Conservation (phyloP, 2,797 vertebrate genomes). For the Myotis findleyi region DNA sequence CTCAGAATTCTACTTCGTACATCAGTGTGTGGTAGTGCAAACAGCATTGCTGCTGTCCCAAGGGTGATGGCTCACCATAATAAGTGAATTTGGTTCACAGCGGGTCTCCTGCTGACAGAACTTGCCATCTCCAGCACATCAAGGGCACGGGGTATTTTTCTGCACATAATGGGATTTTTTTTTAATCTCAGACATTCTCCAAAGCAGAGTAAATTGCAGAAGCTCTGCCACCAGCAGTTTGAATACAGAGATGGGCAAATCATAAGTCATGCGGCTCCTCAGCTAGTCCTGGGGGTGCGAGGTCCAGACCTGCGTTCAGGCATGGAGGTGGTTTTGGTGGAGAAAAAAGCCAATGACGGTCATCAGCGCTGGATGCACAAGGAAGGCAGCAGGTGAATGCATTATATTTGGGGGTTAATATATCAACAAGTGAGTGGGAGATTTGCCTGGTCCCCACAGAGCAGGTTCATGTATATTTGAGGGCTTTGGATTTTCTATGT, state of each 20-base stretch:
- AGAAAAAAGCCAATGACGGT: conserved; percentile 58
- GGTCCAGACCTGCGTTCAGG: conserved; percentile 35
- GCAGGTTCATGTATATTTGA: background rate
- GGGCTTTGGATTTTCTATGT: background rate
- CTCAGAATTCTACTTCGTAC: background rate
- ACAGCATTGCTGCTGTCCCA: background rate
- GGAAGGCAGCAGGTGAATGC: conserved; percentile 63
- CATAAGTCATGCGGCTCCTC: conserved; percentile 55
- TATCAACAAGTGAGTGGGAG: background rate
- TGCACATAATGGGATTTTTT: conserved; percentile 62
- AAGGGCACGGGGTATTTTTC: background rate
- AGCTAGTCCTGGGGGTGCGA: conserved; percentile 61
- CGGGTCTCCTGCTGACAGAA: background rate
- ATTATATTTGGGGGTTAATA: background rate
- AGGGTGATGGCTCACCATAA: background rate
- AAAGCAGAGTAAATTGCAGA: conserved; percentile 47
- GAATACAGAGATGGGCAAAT: conserved; percentile 78
- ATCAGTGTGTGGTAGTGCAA: background rate
- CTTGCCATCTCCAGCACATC: background rate
- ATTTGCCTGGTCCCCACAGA: background rate
- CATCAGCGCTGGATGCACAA: conserved; percentile 68
- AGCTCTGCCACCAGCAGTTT: conserved; percentile 76
- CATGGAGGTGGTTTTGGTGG: conserved; percentile 58
- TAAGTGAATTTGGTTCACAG: background rate
- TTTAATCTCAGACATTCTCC: conserved; percentile 66